phyloP scores from a whole-genome alignment of 2,797 vertebrate species.

The Chaenodraco wilsoni region DNA sequence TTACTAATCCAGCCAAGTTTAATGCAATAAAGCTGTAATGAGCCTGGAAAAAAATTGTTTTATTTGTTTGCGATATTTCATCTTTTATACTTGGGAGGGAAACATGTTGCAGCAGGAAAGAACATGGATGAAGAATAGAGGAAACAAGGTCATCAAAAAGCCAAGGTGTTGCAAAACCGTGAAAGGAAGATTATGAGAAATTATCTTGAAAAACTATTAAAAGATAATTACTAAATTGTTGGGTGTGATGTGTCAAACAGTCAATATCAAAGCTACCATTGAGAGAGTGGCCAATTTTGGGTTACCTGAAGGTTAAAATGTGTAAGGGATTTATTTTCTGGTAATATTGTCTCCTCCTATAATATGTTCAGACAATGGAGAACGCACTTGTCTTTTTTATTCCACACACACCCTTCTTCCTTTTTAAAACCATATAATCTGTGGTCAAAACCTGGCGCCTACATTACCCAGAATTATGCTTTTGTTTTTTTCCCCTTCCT shows the following conservation, averaged over 20 bases:
- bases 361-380: background rate
- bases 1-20: background rate
- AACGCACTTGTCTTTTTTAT: background rate
- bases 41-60: conserved; percentile 33
- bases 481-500: no score
- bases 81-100: background rate
- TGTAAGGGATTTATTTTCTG: background rate
- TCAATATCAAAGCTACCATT: background rate
- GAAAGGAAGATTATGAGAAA: background rate
- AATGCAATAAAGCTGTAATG: conserved; percentile 61
- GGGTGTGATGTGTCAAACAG: background rate
- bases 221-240: conserved; percentile 4
- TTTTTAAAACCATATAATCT: background rate
- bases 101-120: conserved; percentile 14
- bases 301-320: background rate
- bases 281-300: background rate
- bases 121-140: conserved; percentile 16
- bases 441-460: background rate
- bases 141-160: background rate
- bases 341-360: background rate
- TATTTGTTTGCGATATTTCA: conserved; percentile 9
- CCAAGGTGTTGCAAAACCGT: background rate
- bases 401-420: background rate
- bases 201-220: background rate
- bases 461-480: background rate